phyloP scores from a whole-genome alignment of 2,113 vertebrate species.

The Rhipidura dahli region DNA sequence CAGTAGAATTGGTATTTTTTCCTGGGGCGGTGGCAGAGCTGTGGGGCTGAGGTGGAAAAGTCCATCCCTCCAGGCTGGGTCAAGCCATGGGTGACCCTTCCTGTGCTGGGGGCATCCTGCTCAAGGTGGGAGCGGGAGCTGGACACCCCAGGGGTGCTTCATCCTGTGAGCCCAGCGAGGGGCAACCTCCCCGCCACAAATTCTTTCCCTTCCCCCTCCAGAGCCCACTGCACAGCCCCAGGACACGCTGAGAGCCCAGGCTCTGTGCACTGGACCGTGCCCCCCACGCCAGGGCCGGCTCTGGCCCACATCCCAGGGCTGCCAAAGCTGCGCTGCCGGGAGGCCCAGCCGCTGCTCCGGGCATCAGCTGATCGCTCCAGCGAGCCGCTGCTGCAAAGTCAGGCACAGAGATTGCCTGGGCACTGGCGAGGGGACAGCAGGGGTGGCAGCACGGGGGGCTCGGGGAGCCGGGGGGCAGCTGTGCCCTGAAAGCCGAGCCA shows the following conservation, averaged over 20 bases:
- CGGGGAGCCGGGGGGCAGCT: background rate
- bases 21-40: background rate
- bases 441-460: background rate
- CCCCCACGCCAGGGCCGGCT: fast-evolving
- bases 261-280: background rate
- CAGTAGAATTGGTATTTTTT: fast-evolving
- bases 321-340: background rate
- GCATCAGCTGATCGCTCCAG: conserved; percentile 24
- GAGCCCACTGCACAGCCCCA: background rate
- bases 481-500: conserved; percentile 34
- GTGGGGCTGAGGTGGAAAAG: background rate
- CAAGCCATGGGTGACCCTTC: background rate
- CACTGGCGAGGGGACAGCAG: background rate
- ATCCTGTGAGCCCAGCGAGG: background rate
- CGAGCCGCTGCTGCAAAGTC: conserved; percentile 2
- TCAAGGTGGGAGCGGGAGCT: background rate
- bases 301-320: fast-evolving
- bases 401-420: conserved; percentile 26
- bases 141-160: background rate
- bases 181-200: background rate
- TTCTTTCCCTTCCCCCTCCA: background rate
- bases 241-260: background rate
- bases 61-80: background rate
- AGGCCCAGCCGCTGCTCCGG: background rate
- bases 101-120: background rate